These are phyloP conservation scores for Umimayanthus chanpuru DNA, from an alignment of 92 coral and sea anemone genomes.

Conservation along the genomic window DNA sequence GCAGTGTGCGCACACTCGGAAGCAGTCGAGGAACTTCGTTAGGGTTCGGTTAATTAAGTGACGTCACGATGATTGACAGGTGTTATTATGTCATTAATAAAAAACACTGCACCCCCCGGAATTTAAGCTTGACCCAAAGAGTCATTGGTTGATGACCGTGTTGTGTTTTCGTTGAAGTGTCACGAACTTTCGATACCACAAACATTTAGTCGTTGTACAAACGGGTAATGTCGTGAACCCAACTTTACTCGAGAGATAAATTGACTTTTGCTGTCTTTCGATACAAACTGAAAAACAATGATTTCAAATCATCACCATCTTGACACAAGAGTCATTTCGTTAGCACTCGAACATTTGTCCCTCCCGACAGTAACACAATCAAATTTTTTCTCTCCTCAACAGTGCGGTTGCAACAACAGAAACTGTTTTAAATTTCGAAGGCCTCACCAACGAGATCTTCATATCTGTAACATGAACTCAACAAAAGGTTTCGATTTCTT, in stretches of 20 bases:
- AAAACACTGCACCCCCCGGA: constrained; percentile 57
- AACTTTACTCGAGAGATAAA: neutral
- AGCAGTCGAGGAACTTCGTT: constrained; percentile 54
- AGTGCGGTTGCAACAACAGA: neutral
- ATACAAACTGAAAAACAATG: neutral
- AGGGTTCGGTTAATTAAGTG: constrained; percentile 67
- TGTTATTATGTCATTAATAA: constrained; percentile 66
- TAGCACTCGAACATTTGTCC: constrained; percentile 13
- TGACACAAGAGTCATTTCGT: neutral
- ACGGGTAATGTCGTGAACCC: neutral
- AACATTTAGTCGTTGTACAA: neutral
- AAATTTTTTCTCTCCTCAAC: constrained; percentile 25
- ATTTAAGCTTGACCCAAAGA: constrained; percentile 52
- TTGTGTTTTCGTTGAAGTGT: constrained; percentile 3
- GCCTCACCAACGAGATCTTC: neutral
- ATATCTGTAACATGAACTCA: neutral
- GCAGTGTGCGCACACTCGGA: constrained; percentile 78
- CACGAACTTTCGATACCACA: constrained; percentile 13
- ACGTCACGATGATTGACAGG: constrained; percentile 86
- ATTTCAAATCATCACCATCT: constrained; percentile 2
- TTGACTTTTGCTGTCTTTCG: neutral
- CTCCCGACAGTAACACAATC: constrained; percentile 44
- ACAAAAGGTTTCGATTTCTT: neutral
- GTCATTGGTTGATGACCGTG: constrained; percentile 29
- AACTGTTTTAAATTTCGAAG: constrained; percentile 28